These are phyloP conservation scores for Vireo griseus DNA, from an alignment of 2,797 vertebrate species.

Conservation along the genomic window DNA sequence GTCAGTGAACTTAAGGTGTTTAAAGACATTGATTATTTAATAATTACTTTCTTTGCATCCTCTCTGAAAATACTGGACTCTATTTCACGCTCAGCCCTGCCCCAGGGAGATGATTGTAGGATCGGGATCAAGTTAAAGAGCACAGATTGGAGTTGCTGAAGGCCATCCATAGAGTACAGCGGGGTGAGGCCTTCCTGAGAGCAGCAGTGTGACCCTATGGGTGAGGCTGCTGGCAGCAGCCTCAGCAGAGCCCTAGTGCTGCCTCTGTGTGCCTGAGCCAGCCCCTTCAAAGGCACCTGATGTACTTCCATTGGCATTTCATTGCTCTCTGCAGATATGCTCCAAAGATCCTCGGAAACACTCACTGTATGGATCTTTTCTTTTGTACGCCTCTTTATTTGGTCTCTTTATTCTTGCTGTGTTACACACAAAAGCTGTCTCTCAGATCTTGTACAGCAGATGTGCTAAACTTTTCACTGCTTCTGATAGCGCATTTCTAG, in stretches of 20 bases:
- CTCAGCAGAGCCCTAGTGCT: background rate
- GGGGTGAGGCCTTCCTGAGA: background rate
- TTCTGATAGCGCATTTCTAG: background rate
- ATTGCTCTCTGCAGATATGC: background rate
- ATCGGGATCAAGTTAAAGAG: background rate
- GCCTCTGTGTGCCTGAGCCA: background rate
- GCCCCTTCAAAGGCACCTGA: background rate
- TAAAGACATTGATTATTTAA: constrained; percentile 24
- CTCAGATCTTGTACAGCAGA: background rate
- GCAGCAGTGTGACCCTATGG: background rate
- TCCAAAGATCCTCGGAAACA: background rate
- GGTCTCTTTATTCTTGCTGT: background rate
- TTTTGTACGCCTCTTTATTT: background rate
- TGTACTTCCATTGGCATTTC: background rate
- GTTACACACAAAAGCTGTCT: background rate
- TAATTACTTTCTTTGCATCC: background rate
- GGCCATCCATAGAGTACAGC: rapidly evolving
- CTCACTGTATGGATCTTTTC: background rate
- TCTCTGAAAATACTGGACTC: background rate
- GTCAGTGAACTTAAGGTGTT: background rate
- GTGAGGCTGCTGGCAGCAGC: background rate
- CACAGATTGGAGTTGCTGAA: background rate
- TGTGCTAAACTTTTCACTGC: background rate
- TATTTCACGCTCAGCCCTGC: background rate
- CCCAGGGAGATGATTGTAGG: constrained; percentile 17